These are phyloP conservation scores for Ochropleura leucogaster DNA, from an alignment of 2,888 invertebrate species.

Conservation along the genomic window DNA sequence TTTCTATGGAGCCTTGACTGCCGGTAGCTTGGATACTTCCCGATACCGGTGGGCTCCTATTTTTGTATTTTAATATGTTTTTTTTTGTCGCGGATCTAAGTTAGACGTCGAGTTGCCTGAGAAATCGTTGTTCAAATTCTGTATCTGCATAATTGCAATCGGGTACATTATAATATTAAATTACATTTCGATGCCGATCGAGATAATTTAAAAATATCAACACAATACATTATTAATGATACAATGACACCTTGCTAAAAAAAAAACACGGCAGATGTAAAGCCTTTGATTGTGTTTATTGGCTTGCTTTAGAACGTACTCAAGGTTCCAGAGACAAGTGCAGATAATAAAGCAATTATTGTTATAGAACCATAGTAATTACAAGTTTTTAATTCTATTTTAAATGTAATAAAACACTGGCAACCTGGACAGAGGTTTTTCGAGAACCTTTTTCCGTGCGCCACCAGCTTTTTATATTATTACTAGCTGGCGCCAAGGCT, in stretches of 20 bases:
- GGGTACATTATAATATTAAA: conserved; percentile 17
- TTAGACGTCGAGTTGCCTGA: not conserved
- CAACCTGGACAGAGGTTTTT: no score
- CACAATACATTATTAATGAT: conserved; percentile 26
- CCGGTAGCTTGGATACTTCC: no score
- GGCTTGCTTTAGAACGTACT: conserved; percentile 24
- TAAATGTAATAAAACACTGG: no score
- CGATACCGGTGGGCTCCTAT: no score
- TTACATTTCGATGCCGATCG: conserved; percentile 6
- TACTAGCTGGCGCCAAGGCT: no score
- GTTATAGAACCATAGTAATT: not conserved
- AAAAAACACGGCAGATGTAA: conserved; percentile 17
- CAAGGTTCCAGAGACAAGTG: conserved; percentile 39
- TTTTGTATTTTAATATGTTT: no score
- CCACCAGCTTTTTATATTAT: no score
- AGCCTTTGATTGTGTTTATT: conserved; percentile 4
- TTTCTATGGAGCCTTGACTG: no score
- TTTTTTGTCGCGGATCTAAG: not conserved
- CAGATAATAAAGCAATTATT: conserved; percentile 6
- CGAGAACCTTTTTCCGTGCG: no score
- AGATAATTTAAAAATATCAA: not conserved
- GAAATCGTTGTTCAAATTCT: conserved; percentile 1
- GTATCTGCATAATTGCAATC: conserved; percentile 14
- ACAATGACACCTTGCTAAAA: conserved; percentile 28
- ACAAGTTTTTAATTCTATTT: not conserved